Base-by-base conservation (phyloP, 2,797 vertebrate genomes). In the Hippoglossus hippoglossus region DNA sequence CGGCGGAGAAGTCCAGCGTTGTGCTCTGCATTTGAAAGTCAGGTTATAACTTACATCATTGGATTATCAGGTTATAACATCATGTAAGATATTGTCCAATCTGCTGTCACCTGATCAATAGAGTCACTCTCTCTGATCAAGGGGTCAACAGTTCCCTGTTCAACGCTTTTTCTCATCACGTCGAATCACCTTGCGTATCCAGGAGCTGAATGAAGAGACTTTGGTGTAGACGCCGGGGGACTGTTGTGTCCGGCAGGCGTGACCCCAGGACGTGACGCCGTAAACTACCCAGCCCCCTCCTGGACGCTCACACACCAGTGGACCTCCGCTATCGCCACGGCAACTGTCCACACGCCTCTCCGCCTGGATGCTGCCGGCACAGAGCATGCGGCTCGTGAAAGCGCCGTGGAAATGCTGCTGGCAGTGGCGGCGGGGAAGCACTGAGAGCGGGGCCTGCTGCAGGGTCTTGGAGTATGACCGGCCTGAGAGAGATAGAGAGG, bases 261-360 rank as follows among this genome's bases (percentile, higher is more conserved):
- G 95, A 59, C 98, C 98, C 98, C 98, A 99, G 61, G 98, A 99
- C 1, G 98, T 99, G 62, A 99, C 96, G 3, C 98, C 98, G 0
- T 96, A 98, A n/a, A 99, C 95, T 11, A 95, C 96, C 98, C 98
- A 99, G 49, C 93, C 94, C 49, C 95, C 95, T 34, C 94, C 95
- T 0, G 93, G 88, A 6, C 95, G 92, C 85, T 98, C 94, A 3
- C 98, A 99, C 93, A 98, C 94, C 73, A 99, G 84, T 0, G 98
- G 98, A 9, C 98, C 98, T 1, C 98, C 98, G 0, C 98, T 99
- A 92, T 99, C 98, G 4, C 98, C 98, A 5, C 98, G 97, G 80
- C 98, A 99, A 91, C 97, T 99, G 86, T 99, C 98, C 71, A 97
- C 96, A 0, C 93, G 96, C 22, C 79, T 94, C 53, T 95, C 94